These are phyloP conservation scores for Rhodophaea formosa DNA, from an alignment of 2,888 invertebrate species.

Conservation along the genomic window DNA sequence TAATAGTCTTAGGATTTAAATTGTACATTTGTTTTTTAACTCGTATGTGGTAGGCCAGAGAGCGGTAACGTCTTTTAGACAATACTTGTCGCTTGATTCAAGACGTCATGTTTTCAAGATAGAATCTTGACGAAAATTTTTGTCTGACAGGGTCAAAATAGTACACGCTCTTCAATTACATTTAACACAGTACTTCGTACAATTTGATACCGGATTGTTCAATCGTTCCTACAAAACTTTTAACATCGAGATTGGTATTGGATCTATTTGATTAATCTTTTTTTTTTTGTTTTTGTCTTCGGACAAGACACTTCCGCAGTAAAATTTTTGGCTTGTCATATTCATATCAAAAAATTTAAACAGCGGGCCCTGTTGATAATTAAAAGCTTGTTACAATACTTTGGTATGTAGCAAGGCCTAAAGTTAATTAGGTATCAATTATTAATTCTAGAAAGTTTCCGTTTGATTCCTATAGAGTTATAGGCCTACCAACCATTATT, in stretches of 20 bases:
- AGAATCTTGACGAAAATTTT: constrained; percentile 74
- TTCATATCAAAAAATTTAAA: not conserved
- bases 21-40: constrained; percentile 19
- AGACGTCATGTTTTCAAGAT: constrained; percentile 72
- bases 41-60: constrained; percentile 36
- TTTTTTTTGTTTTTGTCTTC: constrained; percentile 4
- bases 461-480: too few species aligned
- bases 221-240: constrained; percentile 1
- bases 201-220: constrained; percentile 17
- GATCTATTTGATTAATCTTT: constrained; percentile 6
- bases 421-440: too few species aligned
- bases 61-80: constrained; percentile 61
- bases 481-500: too few species aligned
- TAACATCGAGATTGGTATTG: constrained; percentile 10
- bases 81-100: constrained; percentile 76
- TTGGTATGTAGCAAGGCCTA: not conserved
- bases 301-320: constrained; percentile 11
- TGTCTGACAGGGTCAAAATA: constrained; percentile 71
- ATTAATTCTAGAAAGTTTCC: too few species aligned
- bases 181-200: constrained; percentile 57
- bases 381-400: not conserved
- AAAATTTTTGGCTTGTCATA: constrained; percentile 6
- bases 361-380: not conserved
- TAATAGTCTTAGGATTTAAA: constrained; percentile 30
- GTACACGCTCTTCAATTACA: constrained; percentile 72